A percentile compares a stretch with the other conserved stretches of the same genome.
Conservation (phyloP, 2,888 invertebrate species). For the Drosophila infuscata region DNA sequence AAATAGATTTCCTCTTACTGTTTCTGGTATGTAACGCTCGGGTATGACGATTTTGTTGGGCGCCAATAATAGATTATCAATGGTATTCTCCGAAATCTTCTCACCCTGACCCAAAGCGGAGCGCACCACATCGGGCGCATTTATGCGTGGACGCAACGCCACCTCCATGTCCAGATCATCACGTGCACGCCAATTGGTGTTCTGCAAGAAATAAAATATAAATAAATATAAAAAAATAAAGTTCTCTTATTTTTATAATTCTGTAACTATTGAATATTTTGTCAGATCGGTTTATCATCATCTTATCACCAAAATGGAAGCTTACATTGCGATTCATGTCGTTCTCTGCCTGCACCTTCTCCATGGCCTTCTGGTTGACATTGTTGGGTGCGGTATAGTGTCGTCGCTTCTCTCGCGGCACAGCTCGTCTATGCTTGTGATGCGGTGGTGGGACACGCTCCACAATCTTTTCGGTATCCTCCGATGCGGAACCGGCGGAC, state of each 20-base stretch:
- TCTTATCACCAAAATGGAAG: constrained; percentile 1
- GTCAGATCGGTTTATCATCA: too few relatives aligned
- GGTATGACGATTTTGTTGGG: constrained; percentile 96
- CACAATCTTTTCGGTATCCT: constrained; percentile 83
- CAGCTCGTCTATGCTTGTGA: constrained; percentile 88
- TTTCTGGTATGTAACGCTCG: constrained; percentile 96
- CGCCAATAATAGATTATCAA: constrained; percentile 93
- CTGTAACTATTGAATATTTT: too few relatives aligned
- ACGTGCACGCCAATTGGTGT: constrained; percentile 88
- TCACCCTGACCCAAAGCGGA: constrained; percentile 89
- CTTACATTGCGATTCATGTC: constrained; percentile 85
- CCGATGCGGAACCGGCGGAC: constrained; percentile 86
- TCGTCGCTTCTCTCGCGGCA: constrained; percentile 93
- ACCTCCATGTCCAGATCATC: constrained; percentile 95
- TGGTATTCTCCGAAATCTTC: constrained; percentile 89
- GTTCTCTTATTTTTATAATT: too few relatives aligned
- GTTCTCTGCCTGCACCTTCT: constrained; percentile 86
- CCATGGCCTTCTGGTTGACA: constrained; percentile 88
- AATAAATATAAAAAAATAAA: neutral
- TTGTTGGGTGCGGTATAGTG: constrained; percentile 95
- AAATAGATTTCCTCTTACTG: constrained; percentile 85
- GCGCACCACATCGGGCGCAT: constrained; percentile 94
- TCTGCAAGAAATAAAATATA: constrained; percentile 64
- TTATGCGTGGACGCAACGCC: constrained; percentile 90
- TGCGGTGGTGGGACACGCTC: constrained; percentile 86